Evolutionary conservation across 2,113 vertebrate genomes (phyloP).

Genomic region (Melanocharis versteri): DNA sequence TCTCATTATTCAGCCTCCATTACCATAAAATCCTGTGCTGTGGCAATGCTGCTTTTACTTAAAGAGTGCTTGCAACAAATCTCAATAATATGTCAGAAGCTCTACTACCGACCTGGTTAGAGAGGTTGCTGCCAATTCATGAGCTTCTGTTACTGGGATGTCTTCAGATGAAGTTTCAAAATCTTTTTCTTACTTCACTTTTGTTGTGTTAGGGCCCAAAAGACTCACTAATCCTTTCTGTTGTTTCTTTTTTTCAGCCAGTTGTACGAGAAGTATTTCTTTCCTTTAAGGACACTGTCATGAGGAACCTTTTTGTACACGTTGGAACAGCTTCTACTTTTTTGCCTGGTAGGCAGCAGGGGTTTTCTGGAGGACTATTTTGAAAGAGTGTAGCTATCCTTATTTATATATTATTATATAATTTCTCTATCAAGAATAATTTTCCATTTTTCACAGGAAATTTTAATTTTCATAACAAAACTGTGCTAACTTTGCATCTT

Average conservation of each 20-base stretch:
- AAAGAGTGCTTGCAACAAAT: not conserved
- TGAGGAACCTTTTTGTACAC: not conserved
- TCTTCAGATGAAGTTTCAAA: not conserved
- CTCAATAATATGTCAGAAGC: not conserved
- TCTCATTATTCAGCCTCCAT: not conserved
- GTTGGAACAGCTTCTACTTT: not conserved
- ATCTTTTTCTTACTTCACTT: not conserved
- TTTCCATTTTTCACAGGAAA: not conserved
- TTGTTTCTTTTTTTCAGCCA: not conserved
- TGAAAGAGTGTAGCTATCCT: not conserved
- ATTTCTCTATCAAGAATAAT: not conserved
- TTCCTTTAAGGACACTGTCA: not conserved
- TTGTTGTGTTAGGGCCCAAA: not conserved
- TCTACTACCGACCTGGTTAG: not conserved
- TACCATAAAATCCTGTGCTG: not conserved
- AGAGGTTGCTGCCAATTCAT: not conserved
- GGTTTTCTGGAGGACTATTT: not conserved
- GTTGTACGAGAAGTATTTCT: not conserved
- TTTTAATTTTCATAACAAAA: not conserved
- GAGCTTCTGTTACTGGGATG: not conserved
- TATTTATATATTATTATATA: not conserved
- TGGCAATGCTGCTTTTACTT: not conserved
- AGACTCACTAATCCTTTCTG: not conserved
- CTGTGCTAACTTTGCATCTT: not conserved
- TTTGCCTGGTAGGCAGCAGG: not conserved